phyloP scores from a whole-genome alignment of 2,888 invertebrate genomes.

The Calliopum simillimum region DNA sequence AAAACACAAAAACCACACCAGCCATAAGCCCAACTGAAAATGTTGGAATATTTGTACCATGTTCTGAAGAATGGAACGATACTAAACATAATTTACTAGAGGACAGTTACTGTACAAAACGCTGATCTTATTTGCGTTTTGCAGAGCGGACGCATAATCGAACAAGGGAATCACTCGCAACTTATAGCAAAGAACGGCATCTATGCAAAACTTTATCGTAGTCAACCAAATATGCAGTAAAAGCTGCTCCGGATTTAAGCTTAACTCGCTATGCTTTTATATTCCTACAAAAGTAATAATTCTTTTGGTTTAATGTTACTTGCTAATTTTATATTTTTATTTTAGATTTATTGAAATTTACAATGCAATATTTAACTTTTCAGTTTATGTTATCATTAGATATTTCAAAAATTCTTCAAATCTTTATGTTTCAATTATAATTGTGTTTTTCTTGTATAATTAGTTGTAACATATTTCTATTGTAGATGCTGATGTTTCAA shows the following conservation, averaged over 20 bases:
- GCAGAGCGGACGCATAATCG: constrained; percentile 79
- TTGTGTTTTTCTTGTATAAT: not conserved
- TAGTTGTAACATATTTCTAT: not conserved
- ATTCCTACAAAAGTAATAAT: too few species aligned
- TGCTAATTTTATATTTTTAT: constrained; percentile 16
- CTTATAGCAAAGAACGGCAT: constrained; percentile 75
- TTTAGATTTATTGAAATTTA: constrained; percentile 12
- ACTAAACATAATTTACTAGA: too few species aligned
- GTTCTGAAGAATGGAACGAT: too few species aligned
- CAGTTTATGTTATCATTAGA: not conserved
- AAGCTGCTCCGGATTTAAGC: too few species aligned
- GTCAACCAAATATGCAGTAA: constrained; percentile 67
- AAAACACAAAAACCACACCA: too few species aligned
- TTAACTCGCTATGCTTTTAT: too few species aligned
- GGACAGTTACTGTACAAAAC: constrained; percentile 73
- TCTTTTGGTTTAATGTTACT: constrained; percentile 4
- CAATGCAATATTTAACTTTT: constrained; percentile 19
- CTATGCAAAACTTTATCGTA: constrained; percentile 75
- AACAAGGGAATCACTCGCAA: constrained; percentile 80
- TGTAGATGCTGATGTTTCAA: not conserved
- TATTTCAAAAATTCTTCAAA: not conserved
- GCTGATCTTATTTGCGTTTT: constrained; percentile 88
- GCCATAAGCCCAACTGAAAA: too few species aligned
- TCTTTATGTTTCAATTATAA: not conserved
- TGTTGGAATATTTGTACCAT: too few species aligned